These are phyloP conservation scores for Orbicella faveolata DNA, from an alignment of 64 coral and sea anemone genomes.

Conservation along the genomic window DNA sequence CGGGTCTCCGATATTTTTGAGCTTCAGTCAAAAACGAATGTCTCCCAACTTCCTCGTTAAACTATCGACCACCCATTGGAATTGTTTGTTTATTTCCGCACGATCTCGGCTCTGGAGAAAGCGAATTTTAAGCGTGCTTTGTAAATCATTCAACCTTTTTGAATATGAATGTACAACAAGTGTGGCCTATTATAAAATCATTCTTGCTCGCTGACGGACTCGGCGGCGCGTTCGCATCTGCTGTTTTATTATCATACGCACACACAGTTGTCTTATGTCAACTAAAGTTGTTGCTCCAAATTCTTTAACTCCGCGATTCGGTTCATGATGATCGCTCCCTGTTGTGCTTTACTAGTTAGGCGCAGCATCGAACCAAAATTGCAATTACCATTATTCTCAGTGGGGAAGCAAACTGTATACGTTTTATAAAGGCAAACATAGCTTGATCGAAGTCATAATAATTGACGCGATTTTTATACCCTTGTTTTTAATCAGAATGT, in stretches of 20 bases:
- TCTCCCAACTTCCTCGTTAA: slow-evolving; percentile 1
- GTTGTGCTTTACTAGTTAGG: not conserved
- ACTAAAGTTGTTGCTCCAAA: not conserved
- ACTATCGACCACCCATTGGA: not conserved
- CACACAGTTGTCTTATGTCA: slow-evolving; percentile 12
- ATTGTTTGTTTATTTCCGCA: not conserved
- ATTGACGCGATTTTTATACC: not conserved
- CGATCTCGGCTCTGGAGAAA: not conserved
- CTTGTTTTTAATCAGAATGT: not conserved
- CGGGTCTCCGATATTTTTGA: slow-evolving; percentile 9
- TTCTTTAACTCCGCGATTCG: not conserved
- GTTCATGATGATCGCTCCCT: not conserved
- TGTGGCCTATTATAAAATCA: slow-evolving; percentile 17
- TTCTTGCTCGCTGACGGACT: slow-evolving; percentile 6
- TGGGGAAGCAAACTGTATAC: slow-evolving; percentile 31
- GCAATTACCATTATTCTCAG: slow-evolving; percentile 24
- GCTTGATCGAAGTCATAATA: slow-evolving; percentile 39
- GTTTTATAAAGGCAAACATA: slow-evolving; percentile 30
- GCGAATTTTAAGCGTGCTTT: not conserved
- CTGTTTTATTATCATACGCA: slow-evolving; percentile 1
- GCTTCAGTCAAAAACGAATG: not conserved
- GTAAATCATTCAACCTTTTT: slow-evolving; percentile 1
- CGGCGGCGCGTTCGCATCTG: not conserved
- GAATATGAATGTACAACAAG: slow-evolving; percentile 4
- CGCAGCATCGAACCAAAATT: not conserved